Evolutionary conservation across 2,888 invertebrate genomes (phyloP).

Genomic region (Dryomyza anilis): DNA sequence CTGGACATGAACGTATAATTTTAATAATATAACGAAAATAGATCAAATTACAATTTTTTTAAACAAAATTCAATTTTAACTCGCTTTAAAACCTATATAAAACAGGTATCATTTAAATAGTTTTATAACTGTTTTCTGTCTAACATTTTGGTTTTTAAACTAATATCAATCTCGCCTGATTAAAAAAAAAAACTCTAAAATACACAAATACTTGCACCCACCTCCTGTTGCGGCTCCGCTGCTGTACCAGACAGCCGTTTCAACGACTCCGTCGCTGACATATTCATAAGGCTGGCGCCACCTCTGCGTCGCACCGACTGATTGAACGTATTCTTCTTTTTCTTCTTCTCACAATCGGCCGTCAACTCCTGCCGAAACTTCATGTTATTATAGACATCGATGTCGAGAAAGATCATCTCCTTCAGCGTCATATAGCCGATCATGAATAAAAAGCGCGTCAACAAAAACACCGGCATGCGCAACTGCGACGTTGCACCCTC

Average conservation of each 20-base stretch:
- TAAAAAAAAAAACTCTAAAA: neutral
- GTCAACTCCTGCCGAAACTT: slow-evolving; percentile 68
- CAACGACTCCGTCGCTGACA: slow-evolving; percentile 58
- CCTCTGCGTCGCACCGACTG: slow-evolving; percentile 47
- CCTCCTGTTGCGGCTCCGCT: slow-evolving; percentile 59
- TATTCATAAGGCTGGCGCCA: slow-evolving; percentile 45
- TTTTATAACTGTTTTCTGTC: too few relatives aligned
- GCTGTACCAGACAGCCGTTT: slow-evolving; percentile 56
- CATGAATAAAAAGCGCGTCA: slow-evolving; percentile 66
- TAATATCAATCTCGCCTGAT: neutral
- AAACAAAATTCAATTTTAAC: too few relatives aligned
- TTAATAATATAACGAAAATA: too few relatives aligned
- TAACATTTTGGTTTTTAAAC: too few relatives aligned
- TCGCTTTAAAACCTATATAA: too few relatives aligned
- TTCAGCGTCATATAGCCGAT: slow-evolving; percentile 80
- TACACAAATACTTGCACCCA: slow-evolving; percentile 26
- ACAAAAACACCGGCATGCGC: slow-evolving; percentile 55
- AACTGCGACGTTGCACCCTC: slow-evolving; percentile 24
- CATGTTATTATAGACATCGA: slow-evolving; percentile 81
- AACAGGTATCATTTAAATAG: too few relatives aligned
- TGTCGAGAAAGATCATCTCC: slow-evolving; percentile 82
- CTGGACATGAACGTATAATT: too few relatives aligned
- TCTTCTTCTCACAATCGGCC: slow-evolving; percentile 52
- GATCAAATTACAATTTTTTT: too few relatives aligned
- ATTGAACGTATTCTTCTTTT: slow-evolving; percentile 52